Evolutionary conservation across 1,140 invertebrate species (phyloP).

Genomic region (Pentalonia nigronervosa): DNA sequence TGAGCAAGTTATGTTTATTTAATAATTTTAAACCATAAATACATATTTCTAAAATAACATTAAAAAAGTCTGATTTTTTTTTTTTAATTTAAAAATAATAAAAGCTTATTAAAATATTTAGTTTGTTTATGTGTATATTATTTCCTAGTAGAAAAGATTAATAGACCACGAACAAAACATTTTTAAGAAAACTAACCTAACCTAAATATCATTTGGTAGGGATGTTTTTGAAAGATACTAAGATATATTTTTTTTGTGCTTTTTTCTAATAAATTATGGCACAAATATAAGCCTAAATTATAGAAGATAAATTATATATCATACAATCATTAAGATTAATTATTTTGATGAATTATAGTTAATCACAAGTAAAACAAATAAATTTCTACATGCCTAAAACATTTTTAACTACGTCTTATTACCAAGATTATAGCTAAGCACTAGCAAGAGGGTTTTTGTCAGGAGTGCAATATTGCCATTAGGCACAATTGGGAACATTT

Average conservation of each 20-base stretch:
- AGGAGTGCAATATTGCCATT: no score
- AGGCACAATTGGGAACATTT: no score
- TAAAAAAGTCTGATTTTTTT: slow-evolving; percentile 7
- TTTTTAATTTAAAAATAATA: slow-evolving; percentile 11
- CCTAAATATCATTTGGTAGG: no score
- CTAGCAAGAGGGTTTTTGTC: no score
- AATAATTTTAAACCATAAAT: background rate
- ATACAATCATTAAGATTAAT: no score
- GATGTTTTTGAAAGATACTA: background rate
- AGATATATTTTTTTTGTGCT: background rate
- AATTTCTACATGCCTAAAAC: no score
- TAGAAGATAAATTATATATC: background rate
- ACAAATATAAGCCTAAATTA: background rate
- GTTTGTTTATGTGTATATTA: background rate
- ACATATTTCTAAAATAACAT: background rate
- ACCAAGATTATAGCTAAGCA: no score
- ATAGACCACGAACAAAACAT: background rate
- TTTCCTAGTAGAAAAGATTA: background rate
- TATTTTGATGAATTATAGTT: no score
- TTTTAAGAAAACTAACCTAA: background rate
- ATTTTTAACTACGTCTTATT: no score
- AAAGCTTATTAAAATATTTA: background rate
- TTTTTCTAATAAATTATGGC: no score
- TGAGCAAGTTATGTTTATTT: background rate
- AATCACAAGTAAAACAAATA: no score